phyloP scores from a whole-genome alignment of 2,888 invertebrate species.

The Xestia ashworthii region DNA sequence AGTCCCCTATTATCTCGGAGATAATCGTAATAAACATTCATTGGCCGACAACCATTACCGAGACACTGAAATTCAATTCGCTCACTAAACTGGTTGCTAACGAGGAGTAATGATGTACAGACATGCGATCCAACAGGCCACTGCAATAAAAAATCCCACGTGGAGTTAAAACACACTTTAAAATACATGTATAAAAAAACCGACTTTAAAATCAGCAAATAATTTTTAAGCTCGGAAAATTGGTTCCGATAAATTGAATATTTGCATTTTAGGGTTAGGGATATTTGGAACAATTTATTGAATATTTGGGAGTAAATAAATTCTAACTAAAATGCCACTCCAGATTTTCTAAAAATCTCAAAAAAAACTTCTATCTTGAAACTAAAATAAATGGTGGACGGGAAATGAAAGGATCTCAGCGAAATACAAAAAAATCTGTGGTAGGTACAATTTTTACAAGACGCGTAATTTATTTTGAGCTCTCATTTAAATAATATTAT shows the following conservation, averaged over 20 bases:
- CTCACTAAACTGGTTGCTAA: conserved; percentile 77
- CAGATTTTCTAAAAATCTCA: background rate
- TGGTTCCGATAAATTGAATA: conserved; percentile 1
- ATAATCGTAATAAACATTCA: conserved; percentile 75
- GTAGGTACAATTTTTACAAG: background rate
- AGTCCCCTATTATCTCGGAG: conserved; percentile 69
- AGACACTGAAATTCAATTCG: conserved; percentile 82
- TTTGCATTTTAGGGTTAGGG: conserved; percentile 18
- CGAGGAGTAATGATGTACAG: conserved; percentile 78
- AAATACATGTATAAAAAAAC: conserved; percentile 44
- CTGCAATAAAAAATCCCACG: conserved; percentile 65
- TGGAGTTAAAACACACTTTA: conserved; percentile 56
- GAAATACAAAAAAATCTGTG: background rate
- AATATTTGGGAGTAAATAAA: background rate
- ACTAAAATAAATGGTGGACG: background rate
- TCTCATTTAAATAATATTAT: background rate
- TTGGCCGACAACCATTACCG: conserved; percentile 70
- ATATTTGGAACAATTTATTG: background rate
- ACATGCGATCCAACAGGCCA: conserved; percentile 76
- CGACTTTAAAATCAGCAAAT: conserved; percentile 27
- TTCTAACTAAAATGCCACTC: background rate
- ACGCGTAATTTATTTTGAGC: background rate
- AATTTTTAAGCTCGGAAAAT: conserved; percentile 14
- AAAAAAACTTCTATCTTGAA: background rate
- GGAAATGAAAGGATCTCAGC: background rate